phyloP scores from a whole-genome alignment of 2,113 vertebrate species.

The Anarhynchus alexandrinus region DNA sequence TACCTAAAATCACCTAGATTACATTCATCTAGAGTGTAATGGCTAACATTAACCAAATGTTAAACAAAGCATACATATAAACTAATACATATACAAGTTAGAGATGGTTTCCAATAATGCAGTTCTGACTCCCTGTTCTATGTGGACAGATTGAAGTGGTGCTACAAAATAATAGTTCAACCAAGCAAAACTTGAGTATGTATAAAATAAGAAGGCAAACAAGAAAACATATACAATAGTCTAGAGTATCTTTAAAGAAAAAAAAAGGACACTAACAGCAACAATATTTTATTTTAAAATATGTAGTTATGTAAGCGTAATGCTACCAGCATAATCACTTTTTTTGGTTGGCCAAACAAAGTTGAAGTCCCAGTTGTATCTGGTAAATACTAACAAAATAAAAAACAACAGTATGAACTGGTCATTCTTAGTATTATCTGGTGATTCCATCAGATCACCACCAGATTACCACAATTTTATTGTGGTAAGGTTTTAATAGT shows the following conservation, averaged over 20 bases:
- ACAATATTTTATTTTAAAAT: background rate
- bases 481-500: background rate
- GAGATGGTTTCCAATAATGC: background rate
- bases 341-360: background rate
- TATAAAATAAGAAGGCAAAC: background rate
- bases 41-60: background rate
- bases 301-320: background rate
- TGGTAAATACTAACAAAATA: background rate
- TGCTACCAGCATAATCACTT: background rate
- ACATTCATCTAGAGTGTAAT: background rate
- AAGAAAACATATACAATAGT: background rate
- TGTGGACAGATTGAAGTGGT: background rate
- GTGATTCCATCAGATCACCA: too few relatives aligned
- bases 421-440: background rate
- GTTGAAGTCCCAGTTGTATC: background rate
- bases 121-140: background rate
- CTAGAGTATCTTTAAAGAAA: background rate
- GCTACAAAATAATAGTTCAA: background rate
- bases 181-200: background rate
- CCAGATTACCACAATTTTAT: too few relatives aligned
- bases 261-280: background rate
- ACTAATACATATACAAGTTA: background rate
- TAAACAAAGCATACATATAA: background rate
- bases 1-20: background rate
- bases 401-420: background rate